These are phyloP conservation scores for Palloptera scutellata DNA, from an alignment of 2,888 invertebrate species.

Conservation along the genomic window DNA sequence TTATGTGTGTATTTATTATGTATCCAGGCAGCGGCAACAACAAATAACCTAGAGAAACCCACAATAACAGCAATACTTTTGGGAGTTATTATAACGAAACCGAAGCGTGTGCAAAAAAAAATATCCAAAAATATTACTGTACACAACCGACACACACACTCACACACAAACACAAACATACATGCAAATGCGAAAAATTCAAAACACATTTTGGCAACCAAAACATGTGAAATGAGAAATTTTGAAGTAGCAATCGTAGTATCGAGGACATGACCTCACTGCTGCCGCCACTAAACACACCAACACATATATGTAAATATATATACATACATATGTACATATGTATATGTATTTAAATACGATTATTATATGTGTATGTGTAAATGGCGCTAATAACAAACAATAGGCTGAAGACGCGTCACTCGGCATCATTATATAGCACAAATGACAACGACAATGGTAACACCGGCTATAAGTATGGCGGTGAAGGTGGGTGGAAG, in stretches of 20 bases:
- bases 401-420: no score
- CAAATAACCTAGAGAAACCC: background rate
- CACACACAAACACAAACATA: background rate
- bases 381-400: no score
- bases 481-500: background rate
- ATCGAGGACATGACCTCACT: conserved; percentile 30
- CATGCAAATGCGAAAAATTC: background rate
- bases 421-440: no score
- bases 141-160: background rate
- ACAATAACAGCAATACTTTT: background rate
- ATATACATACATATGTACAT: background rate
- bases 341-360: background rate
- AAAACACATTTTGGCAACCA: background rate
- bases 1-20: no score
- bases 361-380: no score
- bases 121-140: background rate
- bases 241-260: background rate
- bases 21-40: background rate
- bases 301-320: background rate
- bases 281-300: background rate
- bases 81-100: background rate
- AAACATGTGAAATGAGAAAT: background rate
- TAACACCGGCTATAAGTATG: background rate
- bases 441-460: no score
- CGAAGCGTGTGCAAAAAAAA: background rate